A percentile compares a stretch with the other conserved stretches of the same genome.
phyloP scores from a whole-genome alignment of 2,113 vertebrate species.

The Calyptommatus sinebrachiatus region DNA sequence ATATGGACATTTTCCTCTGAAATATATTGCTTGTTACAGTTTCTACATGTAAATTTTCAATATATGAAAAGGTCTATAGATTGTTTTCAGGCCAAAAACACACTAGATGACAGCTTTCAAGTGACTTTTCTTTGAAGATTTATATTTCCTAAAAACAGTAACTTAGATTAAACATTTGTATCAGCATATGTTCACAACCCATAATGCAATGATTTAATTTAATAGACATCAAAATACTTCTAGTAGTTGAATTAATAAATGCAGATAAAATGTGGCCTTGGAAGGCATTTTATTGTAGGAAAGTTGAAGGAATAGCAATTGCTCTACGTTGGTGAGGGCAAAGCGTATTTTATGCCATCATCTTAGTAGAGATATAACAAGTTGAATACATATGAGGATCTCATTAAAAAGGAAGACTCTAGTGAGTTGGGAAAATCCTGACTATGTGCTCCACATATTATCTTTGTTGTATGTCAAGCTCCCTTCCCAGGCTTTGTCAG shows the following conservation, averaged over 20 bases:
- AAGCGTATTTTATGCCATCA: accelerated
- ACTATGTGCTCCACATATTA: background rate
- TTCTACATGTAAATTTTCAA: conserved; percentile 15
- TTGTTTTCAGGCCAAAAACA: conserved; percentile 16
- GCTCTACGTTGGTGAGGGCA: accelerated
- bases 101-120: background rate
- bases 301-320: background rate
- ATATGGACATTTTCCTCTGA: conserved; percentile 48
- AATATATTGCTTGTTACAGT: conserved; percentile 32
- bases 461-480: background rate
- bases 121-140: conserved; percentile 37
- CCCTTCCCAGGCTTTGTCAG: background rate
- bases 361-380: background rate
- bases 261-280: conserved; percentile 21
- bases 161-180: background rate
- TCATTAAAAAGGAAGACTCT: conserved; percentile 12
- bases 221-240: background rate
- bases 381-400: background rate
- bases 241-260: conserved; percentile 12
- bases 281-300: background rate
- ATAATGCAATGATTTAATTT: background rate
- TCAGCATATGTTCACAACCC: background rate
- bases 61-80: conserved; percentile 18
- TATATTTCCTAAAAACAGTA: conserved; percentile 21
- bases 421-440: too few species aligned